Evolutionary conservation across 2,113 vertebrate species (phyloP).

Genomic region (Saimiri boliviensis): DNA sequence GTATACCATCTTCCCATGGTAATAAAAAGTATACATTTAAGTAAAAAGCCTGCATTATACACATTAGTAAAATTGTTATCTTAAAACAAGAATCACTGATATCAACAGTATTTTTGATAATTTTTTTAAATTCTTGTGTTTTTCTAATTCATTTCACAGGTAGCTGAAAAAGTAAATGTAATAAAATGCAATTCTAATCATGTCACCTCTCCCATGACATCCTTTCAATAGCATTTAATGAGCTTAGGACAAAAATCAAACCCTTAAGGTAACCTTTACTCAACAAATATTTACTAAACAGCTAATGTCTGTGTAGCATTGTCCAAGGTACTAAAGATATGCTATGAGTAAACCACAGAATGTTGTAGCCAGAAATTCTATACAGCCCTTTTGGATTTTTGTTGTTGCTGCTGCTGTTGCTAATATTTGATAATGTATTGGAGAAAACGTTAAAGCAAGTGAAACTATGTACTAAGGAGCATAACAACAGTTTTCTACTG

Average conservation of each 20-base stretch:
- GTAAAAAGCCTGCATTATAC: background rate
- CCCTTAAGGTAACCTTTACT: background rate
- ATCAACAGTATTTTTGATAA: constrained; percentile 22
- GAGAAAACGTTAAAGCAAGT: background rate
- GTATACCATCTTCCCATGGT: no score
- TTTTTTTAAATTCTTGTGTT: background rate
- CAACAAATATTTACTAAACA: background rate
- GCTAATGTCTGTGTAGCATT: background rate
- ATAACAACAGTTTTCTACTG: background rate
- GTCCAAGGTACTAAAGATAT: background rate
- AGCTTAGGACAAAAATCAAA: constrained; percentile 38
- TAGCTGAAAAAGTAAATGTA: background rate
- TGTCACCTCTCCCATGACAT: background rate
- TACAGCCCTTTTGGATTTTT: background rate
- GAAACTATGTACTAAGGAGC: background rate
- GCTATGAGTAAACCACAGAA: background rate
- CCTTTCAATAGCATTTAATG: constrained; percentile 23
- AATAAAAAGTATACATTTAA: constrained; percentile 11
- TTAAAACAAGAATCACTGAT: background rate
- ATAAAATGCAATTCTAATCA: constrained; percentile 24
- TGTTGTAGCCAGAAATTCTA: background rate
- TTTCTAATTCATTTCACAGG: background rate
- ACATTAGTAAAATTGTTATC: background rate
- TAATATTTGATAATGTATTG: background rate
- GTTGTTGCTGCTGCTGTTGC: background rate